Evolutionary conservation across 2,888 invertebrate genomes (phyloP).

Genomic region (Hirtodrosophila trivittata): DNA sequence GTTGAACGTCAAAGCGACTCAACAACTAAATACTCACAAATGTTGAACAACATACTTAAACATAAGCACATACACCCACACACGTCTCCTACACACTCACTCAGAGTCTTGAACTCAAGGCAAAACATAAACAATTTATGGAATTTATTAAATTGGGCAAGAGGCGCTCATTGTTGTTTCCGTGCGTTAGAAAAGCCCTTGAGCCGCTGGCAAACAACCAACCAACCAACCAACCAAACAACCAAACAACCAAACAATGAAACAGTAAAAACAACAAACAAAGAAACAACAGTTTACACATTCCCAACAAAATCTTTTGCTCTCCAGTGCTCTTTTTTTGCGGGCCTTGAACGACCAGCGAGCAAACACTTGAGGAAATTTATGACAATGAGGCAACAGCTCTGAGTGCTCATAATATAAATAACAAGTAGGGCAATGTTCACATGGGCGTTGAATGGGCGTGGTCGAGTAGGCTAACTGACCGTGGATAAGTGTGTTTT

Average conservation of each 20-base stretch:
- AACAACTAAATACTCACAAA: constrained; percentile 28
- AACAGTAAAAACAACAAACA: constrained; percentile 19
- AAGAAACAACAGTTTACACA: constrained; percentile 35
- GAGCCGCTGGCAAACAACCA: constrained; percentile 44
- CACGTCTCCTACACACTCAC: constrained; percentile 14
- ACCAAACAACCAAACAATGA: constrained; percentile 33
- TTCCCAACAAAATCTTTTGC: constrained; percentile 52
- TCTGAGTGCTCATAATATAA: constrained; percentile 78
- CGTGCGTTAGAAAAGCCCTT: constrained; percentile 46
- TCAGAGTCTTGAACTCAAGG: constrained; percentile 17
- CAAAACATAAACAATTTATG: constrained; percentile 76
- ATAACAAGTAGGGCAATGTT: constrained; percentile 69
- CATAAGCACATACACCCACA: background rate
- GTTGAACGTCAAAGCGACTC: constrained; percentile 30
- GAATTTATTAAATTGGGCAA: constrained; percentile 80
- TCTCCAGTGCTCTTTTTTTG: constrained; percentile 17
- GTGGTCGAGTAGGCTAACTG: constrained; percentile 57
- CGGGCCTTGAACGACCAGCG: constrained; percentile 27
- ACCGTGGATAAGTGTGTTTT: constrained; percentile 70
- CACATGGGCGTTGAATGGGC: constrained; percentile 51
- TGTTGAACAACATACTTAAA: constrained; percentile 21
- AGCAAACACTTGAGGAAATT: constrained; percentile 75
- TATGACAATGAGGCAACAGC: constrained; percentile 77
- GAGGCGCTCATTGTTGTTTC: constrained; percentile 48
- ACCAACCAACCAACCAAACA: constrained; percentile 12